phyloP scores from a whole-genome alignment of 2,113 vertebrate genomes.

The Arothron firmamentum region DNA sequence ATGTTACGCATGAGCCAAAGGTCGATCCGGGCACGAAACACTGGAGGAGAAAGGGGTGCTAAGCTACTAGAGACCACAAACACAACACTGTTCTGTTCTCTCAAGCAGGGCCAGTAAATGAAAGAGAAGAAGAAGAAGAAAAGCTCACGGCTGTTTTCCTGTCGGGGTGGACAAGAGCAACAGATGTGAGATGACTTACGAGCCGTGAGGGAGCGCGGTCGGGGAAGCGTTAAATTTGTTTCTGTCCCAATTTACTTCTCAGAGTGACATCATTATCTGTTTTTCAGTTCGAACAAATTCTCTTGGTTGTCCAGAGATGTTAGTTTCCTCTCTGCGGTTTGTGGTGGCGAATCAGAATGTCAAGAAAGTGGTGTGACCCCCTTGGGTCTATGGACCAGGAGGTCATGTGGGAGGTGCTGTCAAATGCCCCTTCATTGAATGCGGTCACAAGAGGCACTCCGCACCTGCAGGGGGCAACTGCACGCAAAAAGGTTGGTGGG shows the following conservation, averaged over 20 bases:
- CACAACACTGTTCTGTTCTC: not conserved
- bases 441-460: too few species aligned
- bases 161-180: constrained; percentile 2
- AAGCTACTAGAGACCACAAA: not conserved
- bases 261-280: not conserved
- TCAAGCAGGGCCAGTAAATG: not conserved
- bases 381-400: not conserved
- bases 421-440: too few species aligned
- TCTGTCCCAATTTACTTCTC: not conserved
- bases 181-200: constrained; percentile 1
- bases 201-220: not conserved
- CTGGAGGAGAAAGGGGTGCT: constrained; percentile 12
- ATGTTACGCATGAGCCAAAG: constrained; percentile 22
- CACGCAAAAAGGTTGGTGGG: too few species aligned
- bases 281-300: not conserved
- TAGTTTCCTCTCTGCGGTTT: too few species aligned
- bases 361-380: too few species aligned
- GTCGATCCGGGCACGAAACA: constrained; percentile 8
- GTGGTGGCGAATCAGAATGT: too few species aligned
- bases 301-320: too few species aligned
- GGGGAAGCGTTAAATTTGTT: constrained; percentile 3
- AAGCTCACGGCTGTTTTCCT: constrained; percentile 2
- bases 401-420: not conserved
- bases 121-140: not conserved
- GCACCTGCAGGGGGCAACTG: too few species aligned